Conservation (phyloP, 1,140 invertebrate genomes). For the Drosophila pandora region DNA sequence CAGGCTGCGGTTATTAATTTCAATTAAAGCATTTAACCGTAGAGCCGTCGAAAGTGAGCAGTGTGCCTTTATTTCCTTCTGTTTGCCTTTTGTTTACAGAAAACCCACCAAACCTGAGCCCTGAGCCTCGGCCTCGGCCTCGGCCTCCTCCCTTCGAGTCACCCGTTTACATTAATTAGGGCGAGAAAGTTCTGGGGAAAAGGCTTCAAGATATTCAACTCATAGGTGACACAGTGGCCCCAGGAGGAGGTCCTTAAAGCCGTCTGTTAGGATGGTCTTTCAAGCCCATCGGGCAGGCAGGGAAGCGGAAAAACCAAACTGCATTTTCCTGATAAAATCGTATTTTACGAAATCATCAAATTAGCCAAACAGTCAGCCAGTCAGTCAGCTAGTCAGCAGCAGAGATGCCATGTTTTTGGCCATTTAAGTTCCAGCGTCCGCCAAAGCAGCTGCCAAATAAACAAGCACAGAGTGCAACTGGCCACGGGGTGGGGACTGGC, state of each 20-base stretch:
- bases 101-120: background rate
- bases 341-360: slow-evolving; percentile 58
- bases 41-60: slow-evolving; percentile 63
- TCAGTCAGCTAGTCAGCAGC: slow-evolving; percentile 5
- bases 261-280: slow-evolving; percentile 7
- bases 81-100: slow-evolving; percentile 62
- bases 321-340: slow-evolving; percentile 33
- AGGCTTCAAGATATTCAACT: background rate
- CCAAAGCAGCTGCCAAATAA: slow-evolving; percentile 17
- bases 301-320: slow-evolving; percentile 25
- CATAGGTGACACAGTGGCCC: slow-evolving; percentile 5
- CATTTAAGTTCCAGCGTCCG: slow-evolving; percentile 25
- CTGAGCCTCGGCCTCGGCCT: slow-evolving; percentile 1
- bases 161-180: slow-evolving; percentile 62
- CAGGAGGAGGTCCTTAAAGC: background rate
- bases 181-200: slow-evolving; percentile 56
- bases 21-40: slow-evolving; percentile 83
- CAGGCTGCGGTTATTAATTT: slow-evolving; percentile 79
- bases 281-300: slow-evolving; percentile 16
- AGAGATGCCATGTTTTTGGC: background rate
- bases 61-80: slow-evolving; percentile 53
- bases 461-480: slow-evolving; percentile 16
- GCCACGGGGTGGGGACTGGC: background rate
- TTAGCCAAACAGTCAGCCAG: slow-evolving; percentile 43
- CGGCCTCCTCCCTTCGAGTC: background rate